Conservation (phyloP, 2,113 vertebrate species). For the Corythoichthys haematopterus region DNA sequence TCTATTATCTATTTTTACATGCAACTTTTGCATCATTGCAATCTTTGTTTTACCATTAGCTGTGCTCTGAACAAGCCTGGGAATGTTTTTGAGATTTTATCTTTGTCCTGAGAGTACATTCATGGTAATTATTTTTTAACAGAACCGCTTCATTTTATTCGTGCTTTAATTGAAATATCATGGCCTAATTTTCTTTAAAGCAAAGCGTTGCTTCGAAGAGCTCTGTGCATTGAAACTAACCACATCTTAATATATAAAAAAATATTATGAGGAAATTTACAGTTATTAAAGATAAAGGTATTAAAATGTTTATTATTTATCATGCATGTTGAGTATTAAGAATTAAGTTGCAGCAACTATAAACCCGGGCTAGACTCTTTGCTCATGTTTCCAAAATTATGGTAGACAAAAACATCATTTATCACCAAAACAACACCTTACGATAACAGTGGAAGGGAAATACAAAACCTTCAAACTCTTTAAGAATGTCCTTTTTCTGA, state of each 20-base stretch:
- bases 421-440: no score
- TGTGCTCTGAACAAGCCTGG: background rate
- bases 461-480: no score
- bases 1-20: constrained; percentile 54
- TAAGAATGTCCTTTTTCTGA: no score
- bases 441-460: no score
- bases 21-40: constrained; percentile 15
- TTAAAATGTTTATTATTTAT: background rate
- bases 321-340: background rate
- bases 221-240: background rate
- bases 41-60: constrained; percentile 8
- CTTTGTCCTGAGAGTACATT: background rate
- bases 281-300: background rate
- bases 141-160: constrained; percentile 10
- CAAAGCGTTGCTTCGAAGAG: background rate
- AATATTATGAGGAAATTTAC: background rate
- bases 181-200: background rate
- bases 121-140: background rate
- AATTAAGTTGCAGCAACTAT: background rate
- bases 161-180: background rate
- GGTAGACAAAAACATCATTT: no score
- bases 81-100: background rate
- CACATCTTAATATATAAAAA: background rate
- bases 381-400: no score
- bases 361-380: no score